Evolutionary conservation across 2,113 vertebrate species (phyloP), one percentile per base, ranked within the genome.

Genomic region (Lontra canadensis): DNA sequence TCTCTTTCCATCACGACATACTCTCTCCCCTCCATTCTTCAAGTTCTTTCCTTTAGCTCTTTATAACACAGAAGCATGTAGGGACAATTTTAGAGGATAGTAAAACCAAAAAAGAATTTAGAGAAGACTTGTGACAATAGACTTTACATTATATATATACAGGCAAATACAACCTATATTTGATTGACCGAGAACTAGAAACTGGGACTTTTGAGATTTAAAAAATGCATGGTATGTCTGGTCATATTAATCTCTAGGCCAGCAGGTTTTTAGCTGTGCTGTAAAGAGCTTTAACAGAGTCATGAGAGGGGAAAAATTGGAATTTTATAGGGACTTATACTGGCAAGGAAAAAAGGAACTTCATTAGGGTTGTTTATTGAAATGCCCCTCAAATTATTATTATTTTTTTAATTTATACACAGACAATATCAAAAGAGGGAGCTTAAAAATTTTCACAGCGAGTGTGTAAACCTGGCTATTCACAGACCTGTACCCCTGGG

Each of bases 171-270:
- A 95, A 94, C 89, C 90, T 96, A 95, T 96, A 96, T 92, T 92
- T 94, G 89, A 97, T 96, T 94, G 94, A 96, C 88, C 82, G 95
- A 95, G 96, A 91, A 97, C 61, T 76, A 97, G 90, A 98, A 98
- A 97, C 87, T 95, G 84, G 97, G 94, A 94, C 88, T 98, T 97
- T 59, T 92, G 93, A 94, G 90, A 97, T 95, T 96, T 98, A 97
- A 97, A 97, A 98, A 96, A 98, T 98, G 97, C 85, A 98, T 98
- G 88, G 69, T 97, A 96, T 97, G 97, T 97, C 97, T 98, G 90
- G 93, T 98, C 95, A 93, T 95, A 97, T 98, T 98, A 98, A 94
- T 97, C 92, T 97, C 93, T 39, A 96, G 94, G 86, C 65, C 87
- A 97, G 92, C 93, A 96, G 92, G 57, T 74, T 96, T 94, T 96